Conservation (phyloP, 2,888 invertebrate species). For the Alviniconcha strummeri region DNA sequence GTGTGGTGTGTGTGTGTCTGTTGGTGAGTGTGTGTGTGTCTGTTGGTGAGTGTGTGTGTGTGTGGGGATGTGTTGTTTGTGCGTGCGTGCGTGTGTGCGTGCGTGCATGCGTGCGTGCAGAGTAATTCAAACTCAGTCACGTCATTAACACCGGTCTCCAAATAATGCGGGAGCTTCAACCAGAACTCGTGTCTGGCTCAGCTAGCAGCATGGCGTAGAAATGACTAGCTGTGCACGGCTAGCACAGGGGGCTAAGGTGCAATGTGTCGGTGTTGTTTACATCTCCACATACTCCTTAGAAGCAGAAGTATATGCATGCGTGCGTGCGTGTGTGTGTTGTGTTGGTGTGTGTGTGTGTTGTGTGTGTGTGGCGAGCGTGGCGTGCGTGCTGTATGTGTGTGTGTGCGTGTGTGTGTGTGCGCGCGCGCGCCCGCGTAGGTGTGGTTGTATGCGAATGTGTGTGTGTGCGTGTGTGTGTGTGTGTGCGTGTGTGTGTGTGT, state of each 20-base stretch:
- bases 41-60: neutral
- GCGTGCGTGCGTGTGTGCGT: neutral
- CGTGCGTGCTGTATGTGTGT: neutral
- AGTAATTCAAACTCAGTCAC: too few species aligned
- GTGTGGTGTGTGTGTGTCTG: conserved; percentile 6
- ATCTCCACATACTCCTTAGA: too few species aligned
- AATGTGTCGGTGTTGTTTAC: too few species aligned
- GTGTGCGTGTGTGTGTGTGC: neutral
- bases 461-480: neutral
- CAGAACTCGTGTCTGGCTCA: too few species aligned
- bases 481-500: conserved; percentile 19
- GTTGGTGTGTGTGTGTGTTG: neutral
- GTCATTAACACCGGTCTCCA: too few species aligned
- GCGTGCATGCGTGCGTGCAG: neutral
- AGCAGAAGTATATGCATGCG: neutral
- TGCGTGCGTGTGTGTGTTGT: neutral
- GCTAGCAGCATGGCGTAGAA: too few species aligned
- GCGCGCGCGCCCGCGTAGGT: neutral
- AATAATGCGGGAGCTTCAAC: too few species aligned
- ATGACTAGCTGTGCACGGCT: too few species aligned
- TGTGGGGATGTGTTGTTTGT: too few species aligned
- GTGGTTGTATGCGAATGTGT: neutral
- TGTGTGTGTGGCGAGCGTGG: neutral
- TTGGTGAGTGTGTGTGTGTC: neutral
- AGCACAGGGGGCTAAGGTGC: too few species aligned